A percentile compares a stretch with the other conserved stretches of the same genome.
phyloP scores from a whole-genome alignment of 23 tunicate species.

The Styela clava region DNA sequence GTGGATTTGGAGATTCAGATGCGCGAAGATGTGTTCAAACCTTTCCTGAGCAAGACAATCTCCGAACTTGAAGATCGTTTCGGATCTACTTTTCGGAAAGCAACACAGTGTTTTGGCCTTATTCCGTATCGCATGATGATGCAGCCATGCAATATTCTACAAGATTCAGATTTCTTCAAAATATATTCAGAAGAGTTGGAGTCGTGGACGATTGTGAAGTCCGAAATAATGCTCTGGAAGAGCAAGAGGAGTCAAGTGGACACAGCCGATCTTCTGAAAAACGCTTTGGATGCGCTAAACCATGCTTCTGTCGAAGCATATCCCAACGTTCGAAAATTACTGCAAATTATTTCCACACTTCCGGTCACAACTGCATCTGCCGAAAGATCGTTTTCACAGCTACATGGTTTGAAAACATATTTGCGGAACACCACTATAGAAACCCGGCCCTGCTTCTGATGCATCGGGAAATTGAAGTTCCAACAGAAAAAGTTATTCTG shows the following conservation, averaged over 20 bases:
- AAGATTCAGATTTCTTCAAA: constrained; percentile 4
- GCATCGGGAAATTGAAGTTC: no score
- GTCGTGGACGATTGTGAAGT: constrained; percentile 7
- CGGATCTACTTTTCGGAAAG: constrained; percentile 4
- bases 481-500: constrained; percentile 1
- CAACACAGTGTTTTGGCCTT: constrained; percentile 3
- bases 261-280: neutral
- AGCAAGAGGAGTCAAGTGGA: constrained; percentile 6
- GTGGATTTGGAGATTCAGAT: constrained; percentile 3
- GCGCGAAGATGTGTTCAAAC: constrained; percentile 4
- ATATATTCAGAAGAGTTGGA: constrained; percentile 7
- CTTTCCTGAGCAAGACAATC: no score
- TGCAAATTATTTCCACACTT: no score
- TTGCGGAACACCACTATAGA: no score
- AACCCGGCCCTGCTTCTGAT: no score
- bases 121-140: constrained; percentile 5
- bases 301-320: neutral
- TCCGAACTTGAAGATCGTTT: no score
- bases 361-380: no score
- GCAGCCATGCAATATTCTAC: constrained; percentile 1
- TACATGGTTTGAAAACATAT: constrained; percentile 3
- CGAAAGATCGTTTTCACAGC: constrained; percentile 8
- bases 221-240: constrained; percentile 6
- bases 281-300: constrained; percentile 7
- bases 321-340: no score